Base-by-base conservation (phyloP, 1,140 invertebrate genomes). In the Diabrotica virgifera region DNA sequence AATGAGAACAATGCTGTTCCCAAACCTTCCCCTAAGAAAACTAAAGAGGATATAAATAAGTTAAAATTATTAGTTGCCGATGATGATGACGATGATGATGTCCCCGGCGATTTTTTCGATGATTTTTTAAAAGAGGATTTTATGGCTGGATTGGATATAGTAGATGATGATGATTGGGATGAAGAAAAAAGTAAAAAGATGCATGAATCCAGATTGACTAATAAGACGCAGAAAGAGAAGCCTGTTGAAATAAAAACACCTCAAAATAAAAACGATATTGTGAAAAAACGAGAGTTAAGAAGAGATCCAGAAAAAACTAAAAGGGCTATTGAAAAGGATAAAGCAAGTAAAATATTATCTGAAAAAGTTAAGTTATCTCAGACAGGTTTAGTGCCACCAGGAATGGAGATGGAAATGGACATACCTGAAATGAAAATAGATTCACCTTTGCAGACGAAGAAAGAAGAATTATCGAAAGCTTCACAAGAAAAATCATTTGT, bases 341-440 rank as follows among this genome's bases (percentile, higher is more conserved):
- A 78, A 70, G 68, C 72, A 51, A 76, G 66, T 10, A 72, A 73
- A 59, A 61, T 75, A 8, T 70, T 79, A 55, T 70, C 65, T 51
- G 76, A 75, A 50, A 62, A 62, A 40, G 51, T 62, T 4, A 62
- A 54, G 14, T 66, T 78, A 12, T 72, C 77, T 4, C 72, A 79
- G 67, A 78, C 76, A 13, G 78, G 78, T 40, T 66, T 79, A 24
- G 77, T 78, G 6, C 78, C 78, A 12, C 78, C 78, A 53, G 78
- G 78, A 50, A 79, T 72, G 59, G 78, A 79, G 71, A 73, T 77
- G 68, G 78, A 79, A 55, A 67, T 74, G 7, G 71, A 76, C 65
- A 52, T 67, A 24, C 24, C 24, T 24, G 24, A 24, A 24, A 24
- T 24, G 1, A 24, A 24, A 24, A 24, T 2, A 24, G 24, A 24